Percentiles rank a stretch among this genome's conserved stretches.
These are phyloP conservation scores for Nicator chloris DNA, from an alignment of 2,113 vertebrate genomes.

Conservation along the genomic window DNA sequence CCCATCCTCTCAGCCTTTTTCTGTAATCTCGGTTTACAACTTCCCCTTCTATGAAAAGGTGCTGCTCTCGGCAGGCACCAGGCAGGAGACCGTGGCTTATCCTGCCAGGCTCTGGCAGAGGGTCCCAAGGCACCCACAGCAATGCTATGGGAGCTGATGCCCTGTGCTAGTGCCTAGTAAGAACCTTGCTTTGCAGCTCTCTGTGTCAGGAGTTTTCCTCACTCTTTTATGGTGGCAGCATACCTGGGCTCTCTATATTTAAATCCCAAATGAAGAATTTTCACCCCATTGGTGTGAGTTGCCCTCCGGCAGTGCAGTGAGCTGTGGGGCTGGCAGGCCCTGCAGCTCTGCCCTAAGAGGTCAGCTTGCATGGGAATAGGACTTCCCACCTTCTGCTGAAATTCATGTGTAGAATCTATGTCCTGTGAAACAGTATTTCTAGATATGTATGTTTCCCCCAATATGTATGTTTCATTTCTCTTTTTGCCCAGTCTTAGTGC, in stretches of 20 bases:
- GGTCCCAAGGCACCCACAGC: neutral
- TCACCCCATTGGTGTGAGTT: accelerated
- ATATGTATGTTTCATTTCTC: neutral
- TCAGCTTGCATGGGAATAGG: neutral
- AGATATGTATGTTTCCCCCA: neutral
- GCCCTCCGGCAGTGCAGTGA: accelerated
- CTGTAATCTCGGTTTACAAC: neutral
- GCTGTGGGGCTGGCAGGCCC: neutral
- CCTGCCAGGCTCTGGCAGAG: neutral
- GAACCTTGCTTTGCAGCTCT: neutral
- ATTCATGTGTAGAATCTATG: neutral
- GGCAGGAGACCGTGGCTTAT: neutral
- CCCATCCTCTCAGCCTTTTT: neutral
- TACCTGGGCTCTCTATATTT: neutral
- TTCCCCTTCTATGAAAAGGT: neutral
- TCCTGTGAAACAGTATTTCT: neutral
- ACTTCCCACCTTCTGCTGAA: neutral
- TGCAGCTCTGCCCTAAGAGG: neutral
- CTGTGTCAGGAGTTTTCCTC: neutral
- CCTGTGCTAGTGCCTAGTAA: neutral
- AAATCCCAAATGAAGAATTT: neutral
- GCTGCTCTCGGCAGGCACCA: neutral
- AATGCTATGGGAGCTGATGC: neutral
- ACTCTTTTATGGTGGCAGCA: neutral
- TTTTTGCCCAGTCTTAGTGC: neutral